Base-by-base conservation (phyloP, 2,888 invertebrate species). In the Amphipyra berbera region DNA sequence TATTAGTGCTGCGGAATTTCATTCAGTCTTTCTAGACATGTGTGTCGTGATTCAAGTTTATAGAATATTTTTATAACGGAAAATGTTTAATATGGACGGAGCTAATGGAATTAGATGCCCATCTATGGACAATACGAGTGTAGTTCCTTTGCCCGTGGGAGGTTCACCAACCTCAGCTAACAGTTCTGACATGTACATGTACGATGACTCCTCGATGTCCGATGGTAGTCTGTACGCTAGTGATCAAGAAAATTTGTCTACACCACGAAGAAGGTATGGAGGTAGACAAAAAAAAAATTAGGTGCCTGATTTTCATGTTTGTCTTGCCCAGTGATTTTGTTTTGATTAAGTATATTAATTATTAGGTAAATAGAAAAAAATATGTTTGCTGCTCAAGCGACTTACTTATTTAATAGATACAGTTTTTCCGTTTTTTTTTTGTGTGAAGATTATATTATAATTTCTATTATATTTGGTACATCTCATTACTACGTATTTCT, bases 181-280 rank as follows among this genome's bases (percentile, higher is more conserved):
- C 41, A 96, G 96, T 55, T 96, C 97, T 0, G 97, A 97, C 84
- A 95, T 97, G 82, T 97, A 96, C 82, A 93, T 97, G n/a, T 97
- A 96, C 74, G 96, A 96, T 81, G 95, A 95, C 85, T 95, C 87
- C 5, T 95, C 95, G 0, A 91, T 94, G 91, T 95, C 94, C 53
- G 96, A 96, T 79, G 97, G 97, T 58, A 96, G 96, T 79, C 95
- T 96, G 68, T 97, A 97, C 86, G 97, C 97, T 68, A 98, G 98
- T 87, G 98, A 98, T 83, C 97, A 97, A 88, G 98, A 98, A 87
- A 97, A 97, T 86, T 96, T 95, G 73, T 95, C 96, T 0, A 95
- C 96, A 44, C 93, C 95, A 0, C 92, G 95, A 56, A 97, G 96
- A 95, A 96, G 97, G 97, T 97, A 91, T 93, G 61, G 33, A 48